Base-by-base conservation (phyloP, 2,797 vertebrate genomes). In the Setipinna tenuifilis region DNA sequence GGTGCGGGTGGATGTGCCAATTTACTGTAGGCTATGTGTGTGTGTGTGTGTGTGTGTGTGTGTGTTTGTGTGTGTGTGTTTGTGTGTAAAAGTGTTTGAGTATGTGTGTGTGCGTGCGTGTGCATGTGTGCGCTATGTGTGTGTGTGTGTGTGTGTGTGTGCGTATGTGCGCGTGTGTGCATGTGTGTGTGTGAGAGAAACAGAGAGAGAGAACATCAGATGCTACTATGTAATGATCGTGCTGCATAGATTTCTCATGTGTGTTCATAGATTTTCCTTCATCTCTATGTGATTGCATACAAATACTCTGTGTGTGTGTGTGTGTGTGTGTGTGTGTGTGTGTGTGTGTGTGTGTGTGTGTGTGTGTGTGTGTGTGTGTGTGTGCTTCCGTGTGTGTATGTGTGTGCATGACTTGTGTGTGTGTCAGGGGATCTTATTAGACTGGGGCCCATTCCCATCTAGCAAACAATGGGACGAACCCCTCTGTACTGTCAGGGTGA, bases 151-250 rank as follows among this genome's bases (percentile, higher is more conserved):
- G 62, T 28, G 62, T 28, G 62, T 68, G 62, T 14, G 62, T 12
- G 23, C 12, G 62, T 16, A 23, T 28, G 31, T 68, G 21, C 50
- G 23, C 78, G 78, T 83, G 80, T 44, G 25, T 78, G 25, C 83
- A 46, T 68, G 14, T 14, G 58, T 85, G 80, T 82, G 54, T 25
- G 46, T 31, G 84, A 48, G 58, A 58, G 35, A 50, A 44, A 71
- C 11, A 65, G 19, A n/a, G 28, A 25, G 59, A 57, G 11, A 50
- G 54, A 9, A 41, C 41, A 2, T 68, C 62, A 31, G 28, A 71
- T 41, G 35, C 35, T 71, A 35, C 65, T 71, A 35, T 71, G 12
- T 31, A 71, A 28, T 71, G 31, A 71, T 4, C 16, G 65, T 71
- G 65, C 0, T 28, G 23, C 62, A 65, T 9, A 25, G 61, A 65